These are phyloP conservation scores for Rhaphigaster nebulosa DNA, from an alignment of 2,888 invertebrate species.

Conservation along the genomic window DNA sequence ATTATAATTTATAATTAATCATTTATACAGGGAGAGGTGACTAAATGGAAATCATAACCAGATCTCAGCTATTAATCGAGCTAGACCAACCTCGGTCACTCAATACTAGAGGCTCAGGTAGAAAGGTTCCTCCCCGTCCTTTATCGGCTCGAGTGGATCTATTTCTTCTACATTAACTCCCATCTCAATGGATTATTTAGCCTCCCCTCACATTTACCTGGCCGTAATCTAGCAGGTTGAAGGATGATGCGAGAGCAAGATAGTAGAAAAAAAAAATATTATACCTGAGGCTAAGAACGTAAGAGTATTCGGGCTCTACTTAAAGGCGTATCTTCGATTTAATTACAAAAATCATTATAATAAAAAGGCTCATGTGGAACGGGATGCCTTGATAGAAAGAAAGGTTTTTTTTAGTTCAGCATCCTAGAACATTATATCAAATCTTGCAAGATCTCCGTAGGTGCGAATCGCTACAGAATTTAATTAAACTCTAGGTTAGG, in stretches of 20 bases:
- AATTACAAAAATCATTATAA: not conserved
- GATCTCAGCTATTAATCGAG: not conserved
- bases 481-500: not conserved
- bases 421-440: not conserved
- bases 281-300: not conserved
- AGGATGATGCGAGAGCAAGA: slow-evolving; percentile 22
- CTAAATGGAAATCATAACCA: not conserved
- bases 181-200: slow-evolving; percentile 25
- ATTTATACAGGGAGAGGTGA: not conserved
- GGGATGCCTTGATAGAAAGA: not conserved
- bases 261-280: not conserved
- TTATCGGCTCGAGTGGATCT: slow-evolving; percentile 7
- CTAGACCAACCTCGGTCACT: not conserved
- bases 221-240: slow-evolving; percentile 28
- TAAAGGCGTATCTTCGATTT: not conserved
- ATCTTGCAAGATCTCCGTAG: not conserved
- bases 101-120: slow-evolving; percentile 2
- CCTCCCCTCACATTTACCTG: slow-evolving; percentile 38
- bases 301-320: not conserved
- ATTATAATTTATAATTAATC: not conserved
- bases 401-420: not conserved
- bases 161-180: slow-evolving; percentile 41
- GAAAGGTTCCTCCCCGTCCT: not conserved
- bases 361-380: not conserved
- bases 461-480: not conserved